Base-by-base conservation (phyloP, 2,888 invertebrate species). In the Omphaloscelis lunosa region DNA sequence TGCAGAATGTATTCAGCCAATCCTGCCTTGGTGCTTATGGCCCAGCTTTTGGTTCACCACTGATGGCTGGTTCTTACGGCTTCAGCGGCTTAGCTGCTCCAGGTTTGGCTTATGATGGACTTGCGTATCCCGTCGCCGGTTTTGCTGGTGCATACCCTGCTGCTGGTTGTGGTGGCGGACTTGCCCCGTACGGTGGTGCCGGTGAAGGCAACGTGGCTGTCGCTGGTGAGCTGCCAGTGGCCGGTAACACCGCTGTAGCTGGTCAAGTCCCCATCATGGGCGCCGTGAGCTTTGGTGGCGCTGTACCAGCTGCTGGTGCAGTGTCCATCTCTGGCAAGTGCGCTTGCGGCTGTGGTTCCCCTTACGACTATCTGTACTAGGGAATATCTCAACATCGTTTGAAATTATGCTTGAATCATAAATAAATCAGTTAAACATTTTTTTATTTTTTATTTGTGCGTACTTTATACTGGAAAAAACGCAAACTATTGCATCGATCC, bases 151-250 rank as follows among this genome's bases (percentile, higher is more conserved):
- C 62, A 17, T 73, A 63, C 59, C 59, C 62, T 23, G 29, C 34
- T 34, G 45, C 34, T 2, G 53, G 56, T 23, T 65, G 0, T 27
- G 65, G 59, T 53, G n/a, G n/a, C n/a, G n/a, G n/a, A n/a, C n/a
- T n/a, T n/a, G 29, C 74, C 11, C 8, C 63, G 0, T 91, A 91
- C 83, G 65, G 65, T 1, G 65, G 65, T 8, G 84, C 87, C 8
- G 93, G 93, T 17, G 90, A 91, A 77, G 89, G 88, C 61, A 89
- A 87, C 72, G 86, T 89, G 58, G 87, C 76, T 15, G 85, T 88
- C 12, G 72, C 74, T 61, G 89, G 88, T 41, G 89, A 79, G 67
- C 83, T 88, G 56, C 85, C 88, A 68, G 82, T 86, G 15, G 75
- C 78, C 56, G 87, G 89, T 68, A 76, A 51, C 17, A 85, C 80